Evolutionary conservation across 37 sponge, comb jelly and placozoan genomes (phyloP).

Genomic region (Dysidea cf. avara): DNA sequence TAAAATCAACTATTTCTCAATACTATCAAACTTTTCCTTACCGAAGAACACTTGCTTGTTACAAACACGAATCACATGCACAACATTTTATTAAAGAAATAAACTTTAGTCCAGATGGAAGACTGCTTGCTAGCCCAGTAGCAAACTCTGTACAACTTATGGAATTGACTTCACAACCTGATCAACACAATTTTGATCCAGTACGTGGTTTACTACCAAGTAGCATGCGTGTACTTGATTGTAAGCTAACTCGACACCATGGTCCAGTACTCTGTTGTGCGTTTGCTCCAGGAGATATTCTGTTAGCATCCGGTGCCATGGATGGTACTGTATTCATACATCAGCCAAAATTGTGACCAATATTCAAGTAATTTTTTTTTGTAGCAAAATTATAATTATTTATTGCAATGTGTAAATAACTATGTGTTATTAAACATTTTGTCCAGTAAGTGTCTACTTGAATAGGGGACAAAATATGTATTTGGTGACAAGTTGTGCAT

Average conservation of each 20-base stretch:
- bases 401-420: no score
- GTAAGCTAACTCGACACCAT: background rate
- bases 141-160: slow-evolving; percentile 28
- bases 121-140: slow-evolving; percentile 45
- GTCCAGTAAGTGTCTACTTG: no score
- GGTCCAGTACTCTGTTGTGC: slow-evolving; percentile 48
- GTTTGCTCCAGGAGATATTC: slow-evolving; percentile 36
- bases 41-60: no score
- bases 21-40: no score
- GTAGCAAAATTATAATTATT: no score
- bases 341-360: slow-evolving; percentile 30
- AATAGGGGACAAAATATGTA: no score
- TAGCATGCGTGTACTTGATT: slow-evolving; percentile 9
- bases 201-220: background rate
- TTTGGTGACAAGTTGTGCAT: no score
- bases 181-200: slow-evolving; percentile 22
- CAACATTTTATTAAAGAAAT: slow-evolving; percentile 57
- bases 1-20: no score
- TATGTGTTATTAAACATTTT: no score
- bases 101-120: slow-evolving; percentile 48
- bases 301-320: slow-evolving; percentile 41
- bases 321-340: slow-evolving; percentile 35
- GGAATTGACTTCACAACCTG: slow-evolving; percentile 28
- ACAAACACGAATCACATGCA: background rate
- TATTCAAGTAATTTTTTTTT: background rate